Percentiles rank a stretch among this genome's conserved stretches.
These are phyloP conservation scores for Lithophane socia DNA, from an alignment of 2,888 invertebrate genomes.

Conservation along the genomic window DNA sequence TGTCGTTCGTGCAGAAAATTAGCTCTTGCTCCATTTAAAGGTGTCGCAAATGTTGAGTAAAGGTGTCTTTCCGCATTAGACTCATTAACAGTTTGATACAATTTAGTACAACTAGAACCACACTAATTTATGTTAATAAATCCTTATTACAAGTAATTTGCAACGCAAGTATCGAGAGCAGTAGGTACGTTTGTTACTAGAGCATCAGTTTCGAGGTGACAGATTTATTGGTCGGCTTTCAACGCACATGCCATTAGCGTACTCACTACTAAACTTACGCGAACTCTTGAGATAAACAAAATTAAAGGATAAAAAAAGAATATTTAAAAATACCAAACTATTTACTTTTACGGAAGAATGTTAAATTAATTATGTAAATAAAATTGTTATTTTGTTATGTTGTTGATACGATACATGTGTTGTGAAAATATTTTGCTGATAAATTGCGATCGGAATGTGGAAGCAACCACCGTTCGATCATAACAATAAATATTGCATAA, in stretches of 20 bases:
- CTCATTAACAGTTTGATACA: conserved; percentile 38
- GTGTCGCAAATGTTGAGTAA: conserved; percentile 33
- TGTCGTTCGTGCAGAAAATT: conserved; percentile 28
- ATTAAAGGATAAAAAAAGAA: conserved; percentile 32
- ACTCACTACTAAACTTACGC: conserved; percentile 51
- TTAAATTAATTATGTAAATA: conserved; percentile 56
- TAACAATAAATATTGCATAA: conserved; percentile 82
- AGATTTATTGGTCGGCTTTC: conserved; percentile 76
- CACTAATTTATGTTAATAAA: conserved; percentile 57
- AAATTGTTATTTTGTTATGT: conserved; percentile 67
- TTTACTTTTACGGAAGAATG: conserved; percentile 52
- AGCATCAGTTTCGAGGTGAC: conserved; percentile 69
- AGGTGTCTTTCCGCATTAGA: conserved; percentile 40
- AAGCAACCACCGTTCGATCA: conserved; percentile 76
- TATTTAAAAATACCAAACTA: conserved; percentile 33
- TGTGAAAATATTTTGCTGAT: conserved; percentile 84
- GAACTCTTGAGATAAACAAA: conserved; percentile 55
- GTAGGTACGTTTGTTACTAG: conserved; percentile 49
- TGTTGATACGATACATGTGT: conserved; percentile 78
- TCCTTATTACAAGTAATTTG: conserved; percentile 63
- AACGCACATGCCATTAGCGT: conserved; percentile 69
- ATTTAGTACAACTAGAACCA: conserved; percentile 41
- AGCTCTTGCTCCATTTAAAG: conserved; percentile 33
- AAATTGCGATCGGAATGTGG: conserved; percentile 85
- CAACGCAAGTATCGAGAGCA: conserved; percentile 56